Conservation (phyloP, 2,113 vertebrate genomes). For the Aramus guarauna region DNA sequence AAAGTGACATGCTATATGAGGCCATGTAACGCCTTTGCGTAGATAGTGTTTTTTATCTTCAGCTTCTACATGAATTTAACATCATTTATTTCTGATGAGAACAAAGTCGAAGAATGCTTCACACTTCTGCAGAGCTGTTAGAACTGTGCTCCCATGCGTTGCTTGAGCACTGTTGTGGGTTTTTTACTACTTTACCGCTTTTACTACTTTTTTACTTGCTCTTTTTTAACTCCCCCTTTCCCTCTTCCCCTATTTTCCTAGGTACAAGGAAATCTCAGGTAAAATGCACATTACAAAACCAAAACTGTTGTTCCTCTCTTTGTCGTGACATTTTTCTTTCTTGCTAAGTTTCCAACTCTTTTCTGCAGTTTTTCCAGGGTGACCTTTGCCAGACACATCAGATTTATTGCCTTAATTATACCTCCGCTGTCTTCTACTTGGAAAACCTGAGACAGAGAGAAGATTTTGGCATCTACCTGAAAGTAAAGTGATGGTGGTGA, state of each 20-base stretch:
- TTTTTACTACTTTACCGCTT: neutral
- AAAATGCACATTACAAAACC: neutral
- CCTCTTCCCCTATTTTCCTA: neutral
- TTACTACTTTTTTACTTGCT: neutral
- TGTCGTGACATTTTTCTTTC: neutral
- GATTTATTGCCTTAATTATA: slow-evolving; percentile 91
- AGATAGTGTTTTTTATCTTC: neutral
- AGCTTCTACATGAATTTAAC: neutral
- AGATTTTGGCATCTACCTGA: slow-evolving; percentile 87
- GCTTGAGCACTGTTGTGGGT: neutral
- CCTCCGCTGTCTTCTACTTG: slow-evolving; percentile 85
- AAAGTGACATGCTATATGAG: neutral
- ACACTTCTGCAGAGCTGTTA: neutral
- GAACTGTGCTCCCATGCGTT: neutral
- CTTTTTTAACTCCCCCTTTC: neutral
- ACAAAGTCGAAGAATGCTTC: neutral
- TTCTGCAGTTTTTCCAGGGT: slow-evolving; percentile 78
- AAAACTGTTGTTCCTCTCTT: neutral
- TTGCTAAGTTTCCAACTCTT: neutral
- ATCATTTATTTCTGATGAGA: neutral
- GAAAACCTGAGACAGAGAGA: slow-evolving; percentile 85
- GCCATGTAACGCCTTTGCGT: neutral
- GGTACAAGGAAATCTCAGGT: neutral
- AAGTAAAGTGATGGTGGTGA: slow-evolving; percentile 74
- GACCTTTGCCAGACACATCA: slow-evolving; percentile 87